Conservation (phyloP, 2,797 vertebrate species). For the Avahi laniger region DNA sequence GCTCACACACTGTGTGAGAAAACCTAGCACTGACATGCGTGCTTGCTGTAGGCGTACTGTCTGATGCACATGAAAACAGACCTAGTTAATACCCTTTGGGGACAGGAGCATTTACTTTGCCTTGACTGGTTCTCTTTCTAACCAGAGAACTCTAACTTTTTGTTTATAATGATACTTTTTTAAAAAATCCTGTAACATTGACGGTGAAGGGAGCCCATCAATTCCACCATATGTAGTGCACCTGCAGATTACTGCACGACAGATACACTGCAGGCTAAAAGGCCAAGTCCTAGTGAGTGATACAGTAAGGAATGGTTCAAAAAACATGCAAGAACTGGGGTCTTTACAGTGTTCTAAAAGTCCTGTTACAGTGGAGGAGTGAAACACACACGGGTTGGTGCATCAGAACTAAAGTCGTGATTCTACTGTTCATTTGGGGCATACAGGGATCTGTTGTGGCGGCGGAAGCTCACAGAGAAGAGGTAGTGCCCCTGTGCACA, state of each 20-base stretch:
- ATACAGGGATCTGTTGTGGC: slow-evolving; percentile 96
- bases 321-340: slow-evolving; percentile 99
- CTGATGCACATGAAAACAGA: slow-evolving; percentile 70
- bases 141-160: slow-evolving; percentile 98
- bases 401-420: slow-evolving; percentile 99
- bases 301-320: slow-evolving; percentile 96
- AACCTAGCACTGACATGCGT: slow-evolving; percentile 77
- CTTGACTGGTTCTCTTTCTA: slow-evolving; percentile 97
- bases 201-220: slow-evolving; percentile 94
- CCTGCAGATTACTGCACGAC: slow-evolving; percentile 85
- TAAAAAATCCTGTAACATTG: slow-evolving; percentile 97
- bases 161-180: slow-evolving; percentile 99
- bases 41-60: slow-evolving; percentile 77
- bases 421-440: slow-evolving; percentile 99
- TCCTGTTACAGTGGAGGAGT: slow-evolving; percentile 97
- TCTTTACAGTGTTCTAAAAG: slow-evolving; percentile 99
- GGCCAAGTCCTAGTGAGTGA: slow-evolving; percentile 97
- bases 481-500: slow-evolving; percentile 99
- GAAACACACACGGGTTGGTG: slow-evolving; percentile 97
- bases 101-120: slow-evolving; percentile 88
- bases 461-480: slow-evolving; percentile 99
- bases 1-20: slow-evolving; percentile 80
- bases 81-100: background rate
- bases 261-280: slow-evolving; percentile 97
- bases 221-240: slow-evolving; percentile 97